Conservation (phyloP, 2,797 vertebrate genomes). For the Geotrypetes seraphini region DNA sequence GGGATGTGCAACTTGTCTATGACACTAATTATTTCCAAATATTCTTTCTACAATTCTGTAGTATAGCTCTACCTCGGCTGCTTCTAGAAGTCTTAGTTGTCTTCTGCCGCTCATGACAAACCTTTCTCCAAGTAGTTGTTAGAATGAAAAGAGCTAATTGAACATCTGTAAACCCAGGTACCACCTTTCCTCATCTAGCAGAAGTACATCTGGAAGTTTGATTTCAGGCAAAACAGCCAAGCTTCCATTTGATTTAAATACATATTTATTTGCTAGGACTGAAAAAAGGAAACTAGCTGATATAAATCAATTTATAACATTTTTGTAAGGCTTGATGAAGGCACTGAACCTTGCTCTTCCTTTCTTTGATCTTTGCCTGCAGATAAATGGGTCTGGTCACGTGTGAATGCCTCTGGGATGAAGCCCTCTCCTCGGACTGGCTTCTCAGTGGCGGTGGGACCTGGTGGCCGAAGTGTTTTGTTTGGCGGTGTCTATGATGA, state of each 20-base stretch:
- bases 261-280: background rate
- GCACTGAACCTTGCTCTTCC: accelerated
- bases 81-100: background rate
- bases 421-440: constrained; percentile 80
- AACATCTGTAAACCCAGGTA: too few relatives aligned
- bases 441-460: constrained; percentile 64
- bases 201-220: background rate
- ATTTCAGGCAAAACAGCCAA: background rate
- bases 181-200: too few relatives aligned
- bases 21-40: too few relatives aligned
- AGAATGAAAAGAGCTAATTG: too few relatives aligned
- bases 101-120: background rate
- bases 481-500: constrained; percentile 90
- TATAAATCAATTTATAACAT: background rate
- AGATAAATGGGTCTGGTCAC: constrained; percentile 82
- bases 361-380: too few relatives aligned
- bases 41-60: too few relatives aligned
- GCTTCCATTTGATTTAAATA: background rate
- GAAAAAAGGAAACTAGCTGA: background rate
- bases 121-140: background rate
- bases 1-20: too few relatives aligned
- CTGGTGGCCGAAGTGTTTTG: constrained; percentile 64
- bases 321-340: background rate
- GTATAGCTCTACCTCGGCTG: too few relatives aligned
- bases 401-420: constrained; percentile 70